Conservation (phyloP, 2,797 vertebrate species). For the Tachyglossus aculeatus region DNA sequence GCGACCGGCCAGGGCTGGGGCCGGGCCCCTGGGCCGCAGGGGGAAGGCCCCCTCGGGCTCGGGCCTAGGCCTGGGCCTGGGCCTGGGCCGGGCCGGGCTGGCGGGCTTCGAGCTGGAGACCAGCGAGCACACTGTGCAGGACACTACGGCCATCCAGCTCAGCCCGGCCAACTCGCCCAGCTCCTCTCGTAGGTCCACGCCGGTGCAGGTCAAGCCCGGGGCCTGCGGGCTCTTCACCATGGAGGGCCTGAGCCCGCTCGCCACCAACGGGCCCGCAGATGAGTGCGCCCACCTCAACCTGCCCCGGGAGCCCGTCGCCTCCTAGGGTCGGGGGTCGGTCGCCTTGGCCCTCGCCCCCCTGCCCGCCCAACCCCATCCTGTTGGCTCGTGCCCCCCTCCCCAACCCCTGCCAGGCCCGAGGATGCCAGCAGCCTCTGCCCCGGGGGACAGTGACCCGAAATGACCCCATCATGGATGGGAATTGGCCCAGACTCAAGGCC, state of each 20-base stretch:
- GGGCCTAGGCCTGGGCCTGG: slow-evolving; percentile 75
- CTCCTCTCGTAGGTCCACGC: slow-evolving; percentile 82
- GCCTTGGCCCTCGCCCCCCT: neutral
- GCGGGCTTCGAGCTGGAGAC: slow-evolving; percentile 90
- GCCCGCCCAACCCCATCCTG: neutral
- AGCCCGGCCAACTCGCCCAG: slow-evolving; percentile 87
- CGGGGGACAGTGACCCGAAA: neutral
- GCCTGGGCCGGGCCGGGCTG: slow-evolving; percentile 77
- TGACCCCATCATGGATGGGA: too few relatives aligned
- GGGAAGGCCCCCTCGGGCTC: slow-evolving; percentile 29
- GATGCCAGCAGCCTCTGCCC: neutral
- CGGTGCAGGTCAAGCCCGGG: slow-evolving; percentile 59
- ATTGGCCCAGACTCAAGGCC: too few relatives aligned
- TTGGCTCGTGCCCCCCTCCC: too few relatives aligned
- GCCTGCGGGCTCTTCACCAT: slow-evolving; percentile 71
- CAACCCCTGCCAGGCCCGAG: too few relatives aligned
- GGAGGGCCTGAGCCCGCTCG: slow-evolving; percentile 64
- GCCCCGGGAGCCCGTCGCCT: slow-evolving; percentile 67
- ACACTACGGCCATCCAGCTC: slow-evolving; percentile 90
- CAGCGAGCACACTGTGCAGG: slow-evolving; percentile 92
- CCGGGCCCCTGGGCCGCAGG: slow-evolving; percentile 60
- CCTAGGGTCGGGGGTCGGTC: slow-evolving; percentile 51
- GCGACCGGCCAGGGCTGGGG: slow-evolving; percentile 66
- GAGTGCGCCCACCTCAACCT: slow-evolving; percentile 71
- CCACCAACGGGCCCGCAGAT: slow-evolving; percentile 54